Base-by-base conservation (phyloP, 2,888 invertebrate genomes). In the Calliopum simillimum region DNA sequence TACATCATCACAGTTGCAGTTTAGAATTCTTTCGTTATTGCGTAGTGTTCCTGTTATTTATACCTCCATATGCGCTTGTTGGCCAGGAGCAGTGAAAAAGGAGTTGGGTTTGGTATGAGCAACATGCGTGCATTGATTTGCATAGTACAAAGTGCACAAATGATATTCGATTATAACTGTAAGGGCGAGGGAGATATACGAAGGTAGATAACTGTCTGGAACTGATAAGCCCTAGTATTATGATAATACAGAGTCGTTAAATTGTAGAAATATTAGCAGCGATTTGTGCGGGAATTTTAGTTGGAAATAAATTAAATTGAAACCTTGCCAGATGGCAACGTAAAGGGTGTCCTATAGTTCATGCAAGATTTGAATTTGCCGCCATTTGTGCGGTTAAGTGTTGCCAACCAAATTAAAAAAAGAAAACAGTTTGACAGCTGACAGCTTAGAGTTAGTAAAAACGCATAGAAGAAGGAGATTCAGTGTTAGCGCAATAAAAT, bases 131-230 rank as follows among this genome's bases (percentile, higher is more conserved):
- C 61, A 56, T 67, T 62, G 44, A 23, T 71, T 71, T 71, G 70
- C 70, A 71, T 71, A 61, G 47, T 49, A 49, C 62, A 58, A 64
- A 64, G 23, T 59, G 12, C 6, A 56, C 73, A 33, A 71, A 73
- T 71, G 65, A 43, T 44, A 19, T 33, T 53, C 53, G 19, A 51
- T 47, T n/a, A n/a, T n/a, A n/a, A 47, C n/a, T 8, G 21, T n/a
- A 16, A 19, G 14, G 41, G 53, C 53, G 25, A 16, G 11, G 4
- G 12, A 21, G 44, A 44, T 61, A 33, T 23, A 49, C 16, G 16
- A 63, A 71, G 70, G 72, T 63, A 73, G 81, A 81, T 80, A 80
- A 81, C 74, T 21, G 80, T 80, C 81, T 80, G 80, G 79, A 81
- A 79, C 78, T 80, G 80, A 80, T 80, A 80, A 80, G 80, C 13